phyloP scores from a whole-genome alignment of 2,797 vertebrate species.

The Mus caroli region DNA sequence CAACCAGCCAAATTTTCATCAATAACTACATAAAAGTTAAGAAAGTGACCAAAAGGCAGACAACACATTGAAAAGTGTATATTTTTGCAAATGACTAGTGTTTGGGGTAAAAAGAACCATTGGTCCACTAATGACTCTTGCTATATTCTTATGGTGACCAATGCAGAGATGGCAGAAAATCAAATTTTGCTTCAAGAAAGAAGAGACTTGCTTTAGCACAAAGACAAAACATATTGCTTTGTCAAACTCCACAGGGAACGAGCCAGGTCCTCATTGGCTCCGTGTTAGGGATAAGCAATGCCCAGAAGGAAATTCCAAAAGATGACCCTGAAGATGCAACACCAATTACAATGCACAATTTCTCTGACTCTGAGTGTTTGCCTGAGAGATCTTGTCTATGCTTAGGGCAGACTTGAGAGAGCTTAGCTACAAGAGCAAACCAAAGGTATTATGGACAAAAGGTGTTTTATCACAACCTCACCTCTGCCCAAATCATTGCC shows the following conservation, averaged over 20 bases:
- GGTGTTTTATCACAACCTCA: neutral
- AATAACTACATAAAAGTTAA: constrained; percentile 11
- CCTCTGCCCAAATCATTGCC: neutral
- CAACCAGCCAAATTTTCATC: neutral
- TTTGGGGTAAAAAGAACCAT: neutral
- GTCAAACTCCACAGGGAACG: constrained; percentile 34
- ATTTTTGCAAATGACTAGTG: constrained; percentile 40
- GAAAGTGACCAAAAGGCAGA: constrained; percentile 45
- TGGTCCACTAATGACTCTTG: neutral
- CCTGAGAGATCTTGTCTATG: neutral
- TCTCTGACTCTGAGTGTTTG: neutral
- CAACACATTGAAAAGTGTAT: constrained; percentile 21
- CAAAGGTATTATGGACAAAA: neutral
- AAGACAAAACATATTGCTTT: neutral
- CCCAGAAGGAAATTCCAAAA: constrained; percentile 16
- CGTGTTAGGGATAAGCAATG: neutral
- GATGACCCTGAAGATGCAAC: neutral
- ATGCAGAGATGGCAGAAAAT: neutral
- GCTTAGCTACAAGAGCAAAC: neutral
- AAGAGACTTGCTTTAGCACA: neutral
- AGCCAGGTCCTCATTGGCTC: neutral
- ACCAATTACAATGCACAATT: neutral
- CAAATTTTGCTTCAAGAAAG: neutral
- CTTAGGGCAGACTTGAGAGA: neutral
- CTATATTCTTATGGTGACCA: constrained; percentile 11